phyloP scores from a whole-genome alignment of 2,888 invertebrate genomes.

The Brenthis daphne region DNA sequence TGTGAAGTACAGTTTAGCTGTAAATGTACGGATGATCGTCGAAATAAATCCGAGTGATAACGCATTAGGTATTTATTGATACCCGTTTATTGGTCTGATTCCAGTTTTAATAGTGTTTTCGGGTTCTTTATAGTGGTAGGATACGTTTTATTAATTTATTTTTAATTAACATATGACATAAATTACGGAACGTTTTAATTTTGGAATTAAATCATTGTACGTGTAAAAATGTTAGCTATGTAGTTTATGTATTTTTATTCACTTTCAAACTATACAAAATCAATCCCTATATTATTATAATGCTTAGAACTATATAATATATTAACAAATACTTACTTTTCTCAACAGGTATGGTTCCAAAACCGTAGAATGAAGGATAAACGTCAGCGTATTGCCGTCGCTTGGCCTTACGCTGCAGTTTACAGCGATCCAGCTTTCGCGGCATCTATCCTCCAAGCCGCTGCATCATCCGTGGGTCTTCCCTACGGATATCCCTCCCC shows the following conservation, averaged over 20 bases:
- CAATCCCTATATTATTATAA: background rate
- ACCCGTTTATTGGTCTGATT: constrained; percentile 36
- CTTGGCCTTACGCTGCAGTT: constrained; percentile 97
- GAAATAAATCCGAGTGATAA: constrained; percentile 48
- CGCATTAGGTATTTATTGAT: constrained; percentile 43
- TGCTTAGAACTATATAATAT: background rate
- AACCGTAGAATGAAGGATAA: constrained; percentile 99
- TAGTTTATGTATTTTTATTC: background rate
- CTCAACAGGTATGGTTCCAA: constrained; percentile 96
- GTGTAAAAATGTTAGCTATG: background rate
- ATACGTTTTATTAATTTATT: constrained; percentile 31
- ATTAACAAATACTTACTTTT: constrained; percentile 41
- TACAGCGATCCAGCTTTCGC: constrained; percentile 97
- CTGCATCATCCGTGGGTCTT: constrained; percentile 87
- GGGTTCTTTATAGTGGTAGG: constrained; percentile 28
- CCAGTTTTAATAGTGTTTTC: constrained; percentile 23
- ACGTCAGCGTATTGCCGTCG: constrained; percentile 94
- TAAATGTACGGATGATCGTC: constrained; percentile 41
- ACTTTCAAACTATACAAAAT: no score
- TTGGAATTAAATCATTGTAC: constrained; percentile 1
- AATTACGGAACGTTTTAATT: constrained; percentile 6
- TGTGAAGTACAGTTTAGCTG: constrained; percentile 51
- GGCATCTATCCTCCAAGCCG: constrained; percentile 95
- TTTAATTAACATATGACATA: constrained; percentile 25
- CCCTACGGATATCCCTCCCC: constrained; percentile 84